Percentiles rank a stretch among this genome's conserved stretches.
Evolutionary conservation across 2,113 vertebrate genomes (phyloP).

Genomic region (Megalops atlanticus): DNA sequence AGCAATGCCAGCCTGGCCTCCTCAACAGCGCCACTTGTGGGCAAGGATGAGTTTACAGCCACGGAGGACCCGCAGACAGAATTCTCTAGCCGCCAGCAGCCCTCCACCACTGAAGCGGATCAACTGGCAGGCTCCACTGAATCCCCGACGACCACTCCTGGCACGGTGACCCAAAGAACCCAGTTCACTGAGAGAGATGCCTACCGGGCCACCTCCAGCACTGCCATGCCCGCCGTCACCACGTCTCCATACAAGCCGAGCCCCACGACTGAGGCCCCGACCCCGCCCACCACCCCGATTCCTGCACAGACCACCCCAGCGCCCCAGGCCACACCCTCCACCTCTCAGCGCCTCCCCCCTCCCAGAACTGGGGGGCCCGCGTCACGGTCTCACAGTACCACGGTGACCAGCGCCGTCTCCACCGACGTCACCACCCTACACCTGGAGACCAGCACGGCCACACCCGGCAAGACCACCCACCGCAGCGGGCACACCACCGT

Average conservation of each 20-base stretch:
- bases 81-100: conserved; percentile 24
- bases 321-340: conserved; percentile 28
- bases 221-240: conserved; percentile 22
- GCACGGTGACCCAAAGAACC: neutral
- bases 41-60: conserved; percentile 5
- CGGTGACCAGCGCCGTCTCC: neutral
- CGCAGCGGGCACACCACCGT: conserved; percentile 10
- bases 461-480: conserved; percentile 10
- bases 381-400: neutral
- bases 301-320: accelerated
- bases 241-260: neutral
- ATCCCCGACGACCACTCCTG: neutral
- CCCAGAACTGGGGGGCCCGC: neutral
- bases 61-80: neutral
- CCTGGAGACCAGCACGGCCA: conserved; percentile 35
- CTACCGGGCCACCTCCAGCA: neutral
- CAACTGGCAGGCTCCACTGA: conserved; percentile 15
- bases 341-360: conserved; percentile 27
- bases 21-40: neutral
- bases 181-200: neutral
- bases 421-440: conserved; percentile 35
- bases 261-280: conserved; percentile 2
- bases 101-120: conserved; percentile 20
- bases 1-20: conserved; percentile 3
- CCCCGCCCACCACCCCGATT: conserved; percentile 4